These are phyloP conservation scores for Dugesia japonica DNA, from an alignment of 2,888 invertebrate species.

Conservation along the genomic window DNA sequence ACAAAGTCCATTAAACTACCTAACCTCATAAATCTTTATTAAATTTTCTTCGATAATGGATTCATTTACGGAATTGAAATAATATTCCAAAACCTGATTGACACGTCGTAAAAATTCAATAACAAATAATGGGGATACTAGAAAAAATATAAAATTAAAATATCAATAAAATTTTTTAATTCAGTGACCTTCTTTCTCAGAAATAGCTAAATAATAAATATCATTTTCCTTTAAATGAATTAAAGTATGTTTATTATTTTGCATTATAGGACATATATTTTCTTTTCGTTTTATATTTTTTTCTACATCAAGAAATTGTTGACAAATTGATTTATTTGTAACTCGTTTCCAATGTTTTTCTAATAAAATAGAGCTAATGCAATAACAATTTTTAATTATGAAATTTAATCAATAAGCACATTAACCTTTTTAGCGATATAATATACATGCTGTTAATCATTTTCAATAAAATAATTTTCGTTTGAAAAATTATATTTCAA, in stretches of 20 bases:
- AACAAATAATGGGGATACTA: conserved; percentile 85
- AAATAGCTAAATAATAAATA: conserved; percentile 82
- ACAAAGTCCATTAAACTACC: not conserved
- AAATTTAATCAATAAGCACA: not conserved
- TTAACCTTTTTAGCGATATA: not conserved
- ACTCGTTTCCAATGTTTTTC: conserved; percentile 99
- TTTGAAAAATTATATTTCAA: not conserved
- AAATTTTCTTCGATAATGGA: conserved; percentile 74
- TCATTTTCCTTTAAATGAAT: conserved; percentile 81
- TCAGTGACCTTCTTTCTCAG: conserved; percentile 70
- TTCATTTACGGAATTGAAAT: conserved; percentile 91
- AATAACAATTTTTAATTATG: not conserved
- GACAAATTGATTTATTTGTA: conserved; percentile 86
- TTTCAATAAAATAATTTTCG: not conserved
- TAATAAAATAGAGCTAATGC: conserved; percentile 78
- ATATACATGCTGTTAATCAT: conserved; percentile 10
- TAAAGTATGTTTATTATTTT: conserved; percentile 95
- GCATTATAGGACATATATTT: conserved; percentile 82
- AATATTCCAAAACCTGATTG: conserved; percentile 90
- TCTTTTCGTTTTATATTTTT: conserved; percentile 53
- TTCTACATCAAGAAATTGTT: conserved; percentile 95
- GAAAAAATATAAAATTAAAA: conserved; percentile 36
- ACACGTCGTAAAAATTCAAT: conserved; percentile 93
- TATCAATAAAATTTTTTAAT: too few relatives aligned
- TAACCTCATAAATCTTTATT: not conserved